A percentile compares a stretch with the other conserved stretches of the same genome.
These are phyloP conservation scores for Leucoraja ocellata DNA, from an alignment of 2,797 vertebrate genomes.

Conservation along the genomic window DNA sequence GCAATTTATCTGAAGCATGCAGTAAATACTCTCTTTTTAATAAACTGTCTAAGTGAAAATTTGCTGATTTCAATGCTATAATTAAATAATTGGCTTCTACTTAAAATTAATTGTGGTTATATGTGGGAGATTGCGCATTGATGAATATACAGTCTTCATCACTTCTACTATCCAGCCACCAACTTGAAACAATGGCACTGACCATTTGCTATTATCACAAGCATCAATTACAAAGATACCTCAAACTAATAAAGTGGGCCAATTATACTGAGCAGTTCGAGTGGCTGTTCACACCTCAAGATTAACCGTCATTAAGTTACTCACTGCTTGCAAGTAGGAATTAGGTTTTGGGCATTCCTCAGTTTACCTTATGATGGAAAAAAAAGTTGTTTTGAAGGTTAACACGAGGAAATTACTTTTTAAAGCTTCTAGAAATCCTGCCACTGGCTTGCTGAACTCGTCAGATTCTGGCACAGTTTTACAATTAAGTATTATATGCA, in stretches of 20 bases:
- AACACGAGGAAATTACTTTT: slow-evolving; percentile 1
- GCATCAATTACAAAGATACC: background rate
- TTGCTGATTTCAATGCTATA: background rate
- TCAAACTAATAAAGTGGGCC: background rate
- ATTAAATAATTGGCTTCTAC: background rate
- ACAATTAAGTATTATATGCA: background rate
- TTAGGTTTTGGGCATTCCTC: background rate
- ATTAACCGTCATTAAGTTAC: slow-evolving; percentile 13
- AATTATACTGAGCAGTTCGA: background rate
- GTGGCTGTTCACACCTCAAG: background rate
- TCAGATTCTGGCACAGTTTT: background rate
- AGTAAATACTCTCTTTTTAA: background rate
- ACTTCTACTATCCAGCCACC: background rate
- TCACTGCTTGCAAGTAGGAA: background rate
- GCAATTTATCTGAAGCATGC: background rate
- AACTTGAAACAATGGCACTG: background rate
- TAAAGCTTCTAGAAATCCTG: background rate
- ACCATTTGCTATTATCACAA: background rate
- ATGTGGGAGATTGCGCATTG: background rate
- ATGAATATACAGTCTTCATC: background rate
- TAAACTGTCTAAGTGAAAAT: background rate
- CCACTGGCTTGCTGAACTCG: background rate
- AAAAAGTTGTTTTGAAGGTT: background rate
- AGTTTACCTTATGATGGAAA: background rate
- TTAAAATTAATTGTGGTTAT: background rate